Conservation (phyloP, 1,140 invertebrate species). For the Bombus affinis region DNA sequence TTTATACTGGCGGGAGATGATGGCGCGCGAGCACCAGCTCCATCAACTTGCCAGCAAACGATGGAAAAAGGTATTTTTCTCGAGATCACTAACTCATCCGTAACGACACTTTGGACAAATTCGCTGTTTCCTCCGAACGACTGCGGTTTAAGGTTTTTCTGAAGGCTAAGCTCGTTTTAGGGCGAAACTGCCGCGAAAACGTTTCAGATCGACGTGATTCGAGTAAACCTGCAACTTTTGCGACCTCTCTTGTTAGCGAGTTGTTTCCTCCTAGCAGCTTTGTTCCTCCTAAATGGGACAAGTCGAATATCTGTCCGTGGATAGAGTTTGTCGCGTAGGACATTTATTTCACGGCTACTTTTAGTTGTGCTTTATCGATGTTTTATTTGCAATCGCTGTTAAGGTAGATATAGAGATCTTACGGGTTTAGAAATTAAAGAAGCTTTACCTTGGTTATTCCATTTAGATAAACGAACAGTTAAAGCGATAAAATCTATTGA, state of each 20-base stretch:
- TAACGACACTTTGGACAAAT: slow-evolving; percentile 16
- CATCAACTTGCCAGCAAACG: background rate
- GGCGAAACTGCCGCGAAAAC: slow-evolving; percentile 12
- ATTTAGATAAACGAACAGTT: too few species aligned
- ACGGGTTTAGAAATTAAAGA: too few species aligned
- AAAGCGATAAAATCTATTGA: background rate
- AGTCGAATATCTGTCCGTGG: background rate
- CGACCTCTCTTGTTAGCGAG: background rate
- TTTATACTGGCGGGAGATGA: slow-evolving; percentile 27
- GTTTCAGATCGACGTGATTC: background rate
- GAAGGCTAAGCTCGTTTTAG: background rate
- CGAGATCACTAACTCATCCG: background rate
- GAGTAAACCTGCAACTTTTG: background rate
- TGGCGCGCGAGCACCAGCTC: background rate
- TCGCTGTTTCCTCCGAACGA: background rate
- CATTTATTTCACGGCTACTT: background rate
- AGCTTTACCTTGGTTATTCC: too few species aligned
- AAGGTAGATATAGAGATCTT: too few species aligned
- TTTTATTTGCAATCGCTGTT: background rate
- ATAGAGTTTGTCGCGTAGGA: background rate
- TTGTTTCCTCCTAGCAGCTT: background rate
- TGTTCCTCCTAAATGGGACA: background rate
- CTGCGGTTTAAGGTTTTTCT: background rate
- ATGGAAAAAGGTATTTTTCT: background rate
- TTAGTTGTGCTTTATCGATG: background rate